Evolutionary conservation across 2,113 vertebrate species (phyloP).

Genomic region (Mustelus asterias): DNA sequence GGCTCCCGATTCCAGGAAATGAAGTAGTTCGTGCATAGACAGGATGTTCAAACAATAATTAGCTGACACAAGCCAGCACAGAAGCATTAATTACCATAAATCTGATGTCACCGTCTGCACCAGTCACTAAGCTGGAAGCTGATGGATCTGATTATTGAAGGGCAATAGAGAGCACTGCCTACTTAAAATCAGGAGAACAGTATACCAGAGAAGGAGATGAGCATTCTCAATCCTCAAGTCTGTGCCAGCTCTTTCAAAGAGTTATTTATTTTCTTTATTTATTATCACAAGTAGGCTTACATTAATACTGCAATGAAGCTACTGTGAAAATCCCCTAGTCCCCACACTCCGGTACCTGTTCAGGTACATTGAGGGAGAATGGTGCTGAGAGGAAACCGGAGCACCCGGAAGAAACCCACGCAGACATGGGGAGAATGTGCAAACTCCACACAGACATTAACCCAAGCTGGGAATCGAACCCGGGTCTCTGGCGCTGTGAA

Average conservation of each 20-base stretch:
- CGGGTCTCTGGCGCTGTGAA: no score
- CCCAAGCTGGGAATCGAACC: no score
- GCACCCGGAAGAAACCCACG: no score
- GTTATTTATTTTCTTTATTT: no score
- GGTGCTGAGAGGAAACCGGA: no score
- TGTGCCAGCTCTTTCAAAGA: background rate
- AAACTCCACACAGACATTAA: no score
- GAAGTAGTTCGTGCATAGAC: background rate
- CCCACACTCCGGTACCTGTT: no score
- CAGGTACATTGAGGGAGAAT: no score
- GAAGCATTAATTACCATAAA: background rate
- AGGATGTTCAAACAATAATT: conserved; percentile 2
- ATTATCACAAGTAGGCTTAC: no score
- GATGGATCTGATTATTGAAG: background rate
- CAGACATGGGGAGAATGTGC: no score
- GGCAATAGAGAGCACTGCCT: background rate
- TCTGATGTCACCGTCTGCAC: background rate
- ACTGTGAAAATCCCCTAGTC: no score
- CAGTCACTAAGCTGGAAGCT: background rate
- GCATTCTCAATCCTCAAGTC: background rate
- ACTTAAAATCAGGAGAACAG: background rate
- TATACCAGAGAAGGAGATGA: background rate
- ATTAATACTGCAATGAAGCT: no score
- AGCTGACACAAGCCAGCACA: background rate
- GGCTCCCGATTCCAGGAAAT: background rate